These are phyloP conservation scores for Lordiphosa clarofinis DNA, from an alignment of 1,140 invertebrate genomes.

Conservation along the genomic window DNA sequence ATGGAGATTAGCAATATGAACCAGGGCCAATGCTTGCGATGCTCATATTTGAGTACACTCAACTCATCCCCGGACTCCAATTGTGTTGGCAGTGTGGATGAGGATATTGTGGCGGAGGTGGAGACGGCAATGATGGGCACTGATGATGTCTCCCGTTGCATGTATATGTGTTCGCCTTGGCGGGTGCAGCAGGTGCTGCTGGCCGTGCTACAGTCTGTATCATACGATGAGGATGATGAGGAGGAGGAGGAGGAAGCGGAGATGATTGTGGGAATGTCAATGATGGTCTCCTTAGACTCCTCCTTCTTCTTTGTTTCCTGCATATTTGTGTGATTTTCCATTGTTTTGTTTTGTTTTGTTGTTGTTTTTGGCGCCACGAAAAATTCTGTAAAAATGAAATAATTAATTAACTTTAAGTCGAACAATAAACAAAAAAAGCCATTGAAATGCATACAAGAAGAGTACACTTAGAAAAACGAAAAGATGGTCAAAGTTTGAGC, in stretches of 20 bases:
- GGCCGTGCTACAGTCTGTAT: slow-evolving; percentile 75
- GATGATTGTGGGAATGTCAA: slow-evolving; percentile 67
- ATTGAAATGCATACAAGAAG: slow-evolving; percentile 61
- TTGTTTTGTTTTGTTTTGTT: slow-evolving; percentile 8
- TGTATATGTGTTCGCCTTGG: slow-evolving; percentile 74
- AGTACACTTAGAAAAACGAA: too few relatives aligned
- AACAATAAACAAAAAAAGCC: slow-evolving; percentile 68
- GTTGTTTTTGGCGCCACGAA: slow-evolving; percentile 27
- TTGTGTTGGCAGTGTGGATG: slow-evolving; percentile 13
- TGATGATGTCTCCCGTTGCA: slow-evolving; percentile 52
- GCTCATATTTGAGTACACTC: slow-evolving; percentile 59
- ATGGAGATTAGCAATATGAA: slow-evolving; percentile 93
- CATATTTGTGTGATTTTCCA: slow-evolving; percentile 48
- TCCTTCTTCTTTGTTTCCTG: slow-evolving; percentile 36
- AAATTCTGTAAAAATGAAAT: slow-evolving; percentile 56
- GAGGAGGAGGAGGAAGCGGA: slow-evolving; percentile 19
- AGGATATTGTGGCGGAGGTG: slow-evolving; percentile 1
- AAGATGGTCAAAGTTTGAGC: too few relatives aligned
- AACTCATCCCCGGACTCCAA: slow-evolving; percentile 36
- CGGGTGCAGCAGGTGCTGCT: slow-evolving; percentile 76
- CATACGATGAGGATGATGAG: slow-evolving; percentile 59
- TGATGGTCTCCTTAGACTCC: slow-evolving; percentile 53
- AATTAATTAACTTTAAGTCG: slow-evolving; percentile 63
- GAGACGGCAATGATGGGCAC: slow-evolving; percentile 16
- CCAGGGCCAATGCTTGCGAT: slow-evolving; percentile 82